Evolutionary conservation across 2,888 invertebrate species (phyloP).

Genomic region (Xiphydria camelus): DNA sequence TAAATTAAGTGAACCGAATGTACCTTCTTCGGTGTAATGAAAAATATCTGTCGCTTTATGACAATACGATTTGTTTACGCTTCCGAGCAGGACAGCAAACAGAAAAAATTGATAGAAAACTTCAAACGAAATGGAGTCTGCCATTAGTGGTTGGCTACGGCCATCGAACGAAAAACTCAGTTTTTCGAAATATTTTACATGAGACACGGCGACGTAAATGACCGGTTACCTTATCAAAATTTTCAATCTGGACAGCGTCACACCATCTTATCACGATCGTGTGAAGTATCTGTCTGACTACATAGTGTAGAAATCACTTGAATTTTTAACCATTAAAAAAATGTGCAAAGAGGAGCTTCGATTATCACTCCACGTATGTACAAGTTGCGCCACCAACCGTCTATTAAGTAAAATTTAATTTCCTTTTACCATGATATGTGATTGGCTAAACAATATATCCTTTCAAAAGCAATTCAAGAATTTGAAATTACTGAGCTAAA

Average conservation of each 20-base stretch:
- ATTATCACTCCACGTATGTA: too few relatives aligned
- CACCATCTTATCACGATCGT: too few relatives aligned
- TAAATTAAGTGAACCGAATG: neutral
- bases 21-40: constrained; percentile 11
- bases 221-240: neutral
- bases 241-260: neutral
- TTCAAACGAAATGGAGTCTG: constrained; percentile 22
- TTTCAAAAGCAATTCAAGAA: too few relatives aligned
- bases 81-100: constrained; percentile 17
- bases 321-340: too few relatives aligned
- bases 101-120: constrained; percentile 15
- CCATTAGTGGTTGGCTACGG: constrained; percentile 19
- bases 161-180: neutral
- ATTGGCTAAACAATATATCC: too few relatives aligned
- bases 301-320: too few relatives aligned
- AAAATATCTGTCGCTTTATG: constrained; percentile 13
- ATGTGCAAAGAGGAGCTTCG: too few relatives aligned
- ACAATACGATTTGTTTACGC: constrained; percentile 23
- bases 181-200: neutral
- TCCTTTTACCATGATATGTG: too few relatives aligned
- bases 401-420: too few relatives aligned
- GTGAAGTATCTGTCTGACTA: too few relatives aligned
- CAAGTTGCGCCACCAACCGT: too few relatives aligned
- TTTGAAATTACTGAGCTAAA: too few relatives aligned
- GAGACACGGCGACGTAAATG: neutral